Conservation (phyloP, 2,888 invertebrate species). For the Xestoiulus laeticollis region DNA sequence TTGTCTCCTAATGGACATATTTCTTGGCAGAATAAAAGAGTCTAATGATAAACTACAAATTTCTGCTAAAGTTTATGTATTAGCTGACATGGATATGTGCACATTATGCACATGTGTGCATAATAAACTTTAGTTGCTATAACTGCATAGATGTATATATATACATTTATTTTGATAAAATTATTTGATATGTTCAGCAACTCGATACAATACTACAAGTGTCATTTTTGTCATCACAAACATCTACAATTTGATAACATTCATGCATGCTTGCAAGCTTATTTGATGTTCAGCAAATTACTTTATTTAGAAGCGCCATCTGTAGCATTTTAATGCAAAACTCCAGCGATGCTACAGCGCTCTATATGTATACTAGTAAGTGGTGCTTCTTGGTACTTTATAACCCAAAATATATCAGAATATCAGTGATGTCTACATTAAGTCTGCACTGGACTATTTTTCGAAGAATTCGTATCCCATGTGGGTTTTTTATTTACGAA, state of each 20-base stretch:
- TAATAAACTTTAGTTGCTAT: not conserved
- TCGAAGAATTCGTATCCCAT: not conserved
- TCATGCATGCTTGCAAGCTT: no score
- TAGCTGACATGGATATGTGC: not conserved
- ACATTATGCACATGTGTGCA: not conserved
- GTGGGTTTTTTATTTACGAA: not conserved
- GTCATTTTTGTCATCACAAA: no score
- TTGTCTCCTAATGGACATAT: conserved; percentile 22
- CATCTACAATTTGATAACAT: no score
- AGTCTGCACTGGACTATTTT: not conserved
- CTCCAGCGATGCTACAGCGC: not conserved
- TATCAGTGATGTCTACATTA: not conserved
- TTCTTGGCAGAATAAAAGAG: not conserved
- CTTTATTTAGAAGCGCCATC: not conserved
- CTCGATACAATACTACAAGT: no score
- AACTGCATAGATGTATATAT: not conserved
- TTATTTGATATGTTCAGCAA: no score
- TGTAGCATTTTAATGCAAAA: not conserved
- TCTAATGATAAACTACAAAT: not conserved
- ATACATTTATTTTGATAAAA: no score
- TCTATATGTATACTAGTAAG: not conserved
- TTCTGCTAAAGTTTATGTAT: not conserved
- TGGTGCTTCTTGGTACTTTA: not conserved
- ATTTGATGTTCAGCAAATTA: no score
- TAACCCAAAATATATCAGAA: not conserved